Evolutionary conservation across 1,140 invertebrate species (phyloP).

Genomic region (Contarinia nasturtii): DNA sequence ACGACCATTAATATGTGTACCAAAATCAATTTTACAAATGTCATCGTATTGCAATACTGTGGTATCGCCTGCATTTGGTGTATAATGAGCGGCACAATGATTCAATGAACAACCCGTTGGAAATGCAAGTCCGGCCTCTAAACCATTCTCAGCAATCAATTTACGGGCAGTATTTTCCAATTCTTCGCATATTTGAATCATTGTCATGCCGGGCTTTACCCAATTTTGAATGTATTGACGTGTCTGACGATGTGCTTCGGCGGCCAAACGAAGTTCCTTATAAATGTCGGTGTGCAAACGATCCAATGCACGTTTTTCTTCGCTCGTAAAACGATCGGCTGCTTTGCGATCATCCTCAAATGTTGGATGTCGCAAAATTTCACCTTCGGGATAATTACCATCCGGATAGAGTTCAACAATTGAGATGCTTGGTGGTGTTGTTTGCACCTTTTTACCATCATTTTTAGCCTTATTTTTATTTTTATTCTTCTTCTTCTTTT

Average conservation of each 20-base stretch:
- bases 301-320: conserved; percentile 75
- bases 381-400: conserved; percentile 58
- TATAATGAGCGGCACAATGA: conserved; percentile 98
- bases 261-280: conserved; percentile 84
- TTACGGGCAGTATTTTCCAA: conserved; percentile 80
- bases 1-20: conserved; percentile 94
- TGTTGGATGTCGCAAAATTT: conserved; percentile 57
- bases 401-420: conserved; percentile 70
- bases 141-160: conserved; percentile 85
- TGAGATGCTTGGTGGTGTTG: conserved; percentile 69
- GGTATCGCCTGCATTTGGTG: conserved; percentile 92
- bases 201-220: conserved; percentile 96
- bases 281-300: conserved; percentile 76
- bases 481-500: conserved; percentile 38
- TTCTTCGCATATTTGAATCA: conserved; percentile 98
- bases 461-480: conserved; percentile 25
- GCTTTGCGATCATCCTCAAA: conserved; percentile 64
- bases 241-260: conserved; percentile 94
- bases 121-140: conserved; percentile 93
- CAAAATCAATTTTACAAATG: conserved; percentile 99
- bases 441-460: conserved; percentile 33
- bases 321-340: conserved; percentile 69
- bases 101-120: conserved; percentile 98
- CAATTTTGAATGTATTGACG: conserved; percentile 73
- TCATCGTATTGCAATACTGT: conserved; percentile 92